Evolutionary conservation across 2,888 invertebrate genomes (phyloP).

Genomic region (Sesia bembeciformis): DNA sequence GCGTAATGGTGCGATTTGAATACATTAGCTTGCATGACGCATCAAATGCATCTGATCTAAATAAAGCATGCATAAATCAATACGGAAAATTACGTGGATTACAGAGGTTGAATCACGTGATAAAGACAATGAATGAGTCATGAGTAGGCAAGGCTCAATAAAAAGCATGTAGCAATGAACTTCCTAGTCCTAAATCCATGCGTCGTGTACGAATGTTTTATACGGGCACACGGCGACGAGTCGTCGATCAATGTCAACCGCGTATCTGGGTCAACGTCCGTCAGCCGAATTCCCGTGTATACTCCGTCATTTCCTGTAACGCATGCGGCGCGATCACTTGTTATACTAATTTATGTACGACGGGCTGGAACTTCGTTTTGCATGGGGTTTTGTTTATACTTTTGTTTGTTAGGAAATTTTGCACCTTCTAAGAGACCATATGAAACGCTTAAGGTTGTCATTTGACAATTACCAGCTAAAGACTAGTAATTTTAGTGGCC

Average conservation of each 20-base stretch:
- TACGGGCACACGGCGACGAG: slow-evolving; percentile 54
- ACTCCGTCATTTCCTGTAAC: slow-evolving; percentile 53
- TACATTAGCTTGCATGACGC: no score
- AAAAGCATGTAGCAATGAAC: slow-evolving; percentile 59
- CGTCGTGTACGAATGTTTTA: slow-evolving; percentile 44
- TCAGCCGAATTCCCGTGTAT: slow-evolving; percentile 56
- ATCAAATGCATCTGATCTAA: no score
- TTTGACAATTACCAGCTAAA: no score
- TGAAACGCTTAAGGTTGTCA: no score
- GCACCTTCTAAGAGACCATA: no score
- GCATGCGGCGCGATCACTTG: slow-evolving; percentile 19
- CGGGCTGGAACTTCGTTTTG: not conserved
- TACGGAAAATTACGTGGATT: not conserved
- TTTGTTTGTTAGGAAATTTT: no score
- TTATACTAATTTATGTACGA: not conserved
- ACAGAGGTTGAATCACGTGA: not conserved
- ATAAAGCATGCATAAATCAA: not conserved
- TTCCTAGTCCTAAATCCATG: slow-evolving; percentile 50
- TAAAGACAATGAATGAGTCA: not conserved
- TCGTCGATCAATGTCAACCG: slow-evolving; percentile 73
- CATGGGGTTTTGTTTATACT: not conserved
- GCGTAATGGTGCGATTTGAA: no score
- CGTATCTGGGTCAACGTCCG: slow-evolving; percentile 71
- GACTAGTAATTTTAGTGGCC: no score
- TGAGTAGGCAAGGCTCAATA: slow-evolving; percentile 13